Percentiles rank a stretch among this genome's conserved stretches.
phyloP scores from a whole-genome alignment of 2,888 invertebrate species.

The Minunthozetes semirufus region DNA sequence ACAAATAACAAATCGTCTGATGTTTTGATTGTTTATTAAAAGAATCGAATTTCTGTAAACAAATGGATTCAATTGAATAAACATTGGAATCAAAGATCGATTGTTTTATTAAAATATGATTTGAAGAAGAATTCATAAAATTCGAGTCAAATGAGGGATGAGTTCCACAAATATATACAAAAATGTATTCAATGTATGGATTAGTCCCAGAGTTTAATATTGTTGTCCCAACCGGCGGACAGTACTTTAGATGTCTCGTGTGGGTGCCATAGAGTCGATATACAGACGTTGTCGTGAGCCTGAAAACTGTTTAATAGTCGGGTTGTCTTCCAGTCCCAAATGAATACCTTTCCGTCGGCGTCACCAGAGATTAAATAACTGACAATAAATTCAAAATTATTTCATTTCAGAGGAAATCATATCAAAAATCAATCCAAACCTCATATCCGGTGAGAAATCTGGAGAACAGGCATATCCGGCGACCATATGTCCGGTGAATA shows the following conservation, averaged over 20 bases:
- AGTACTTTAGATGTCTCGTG: slow-evolving; percentile 95
- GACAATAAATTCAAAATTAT: background rate
- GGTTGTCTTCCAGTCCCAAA: slow-evolving; percentile 99
- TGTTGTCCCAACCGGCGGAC: slow-evolving; percentile 98
- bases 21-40: too few species aligned
- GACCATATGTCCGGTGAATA: slow-evolving; percentile 97
- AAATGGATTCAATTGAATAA: too few species aligned
- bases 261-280: slow-evolving; percentile 92
- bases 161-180: background rate
- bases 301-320: slow-evolving; percentile 98
- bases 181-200: background rate
- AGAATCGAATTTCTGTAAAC: too few species aligned
- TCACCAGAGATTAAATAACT: slow-evolving; percentile 89
- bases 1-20: too few species aligned
- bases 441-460: slow-evolving; percentile 98
- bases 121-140: too few species aligned
- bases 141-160: too few species aligned
- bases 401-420: background rate
- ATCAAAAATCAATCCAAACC: slow-evolving; percentile 52
- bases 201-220: slow-evolving; percentile 98
- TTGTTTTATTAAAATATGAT: too few species aligned
- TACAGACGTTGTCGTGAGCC: slow-evolving; percentile 97
- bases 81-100: too few species aligned
- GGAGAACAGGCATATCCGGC: slow-evolving; percentile 96
- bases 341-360: slow-evolving; percentile 95